phyloP scores from a whole-genome alignment of 2,888 invertebrate genomes.

The Apantesis nais region DNA sequence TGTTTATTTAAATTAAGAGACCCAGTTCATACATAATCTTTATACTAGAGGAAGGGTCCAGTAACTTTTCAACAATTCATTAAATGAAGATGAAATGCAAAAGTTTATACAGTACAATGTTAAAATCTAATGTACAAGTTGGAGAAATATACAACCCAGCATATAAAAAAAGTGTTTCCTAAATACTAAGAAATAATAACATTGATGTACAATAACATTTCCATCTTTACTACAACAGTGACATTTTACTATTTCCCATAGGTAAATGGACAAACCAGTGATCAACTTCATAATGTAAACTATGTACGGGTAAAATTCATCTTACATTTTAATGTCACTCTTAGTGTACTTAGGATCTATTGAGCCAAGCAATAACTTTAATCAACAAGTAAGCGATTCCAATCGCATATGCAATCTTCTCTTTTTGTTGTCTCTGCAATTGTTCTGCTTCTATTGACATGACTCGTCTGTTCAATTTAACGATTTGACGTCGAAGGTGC shows the following conservation, averaged over 20 bases:
- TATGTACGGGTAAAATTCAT: constrained; percentile 70
- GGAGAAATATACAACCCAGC: constrained; percentile 61
- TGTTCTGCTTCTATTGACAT: constrained; percentile 95
- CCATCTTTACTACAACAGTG: constrained; percentile 58
- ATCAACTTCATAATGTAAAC: constrained; percentile 70
- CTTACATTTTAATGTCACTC: constrained; percentile 67
- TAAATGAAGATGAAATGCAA: constrained; percentile 57
- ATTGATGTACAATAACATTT: constrained; percentile 64
- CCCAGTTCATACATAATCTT: constrained; percentile 64
- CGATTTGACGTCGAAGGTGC: constrained; percentile 93
- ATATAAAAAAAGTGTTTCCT: constrained; percentile 75
- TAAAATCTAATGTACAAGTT: constrained; percentile 70
- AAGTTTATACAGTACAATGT: constrained; percentile 54
- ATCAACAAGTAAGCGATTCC: constrained; percentile 94
- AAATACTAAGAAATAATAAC: constrained; percentile 70
- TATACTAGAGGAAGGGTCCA: constrained; percentile 60
- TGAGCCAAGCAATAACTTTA: constrained; percentile 94
- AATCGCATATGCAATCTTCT: constrained; percentile 93
- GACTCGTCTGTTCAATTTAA: constrained; percentile 94
- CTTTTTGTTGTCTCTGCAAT: constrained; percentile 93
- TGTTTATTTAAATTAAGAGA: constrained; percentile 76
- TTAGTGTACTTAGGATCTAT: constrained; percentile 73
- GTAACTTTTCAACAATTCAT: constrained; percentile 70
- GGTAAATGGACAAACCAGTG: constrained; percentile 51
- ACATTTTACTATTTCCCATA: constrained; percentile 58